Evolutionary conservation across 2,797 vertebrate species (phyloP).

Genomic region (Sardinella longiceps): DNA sequence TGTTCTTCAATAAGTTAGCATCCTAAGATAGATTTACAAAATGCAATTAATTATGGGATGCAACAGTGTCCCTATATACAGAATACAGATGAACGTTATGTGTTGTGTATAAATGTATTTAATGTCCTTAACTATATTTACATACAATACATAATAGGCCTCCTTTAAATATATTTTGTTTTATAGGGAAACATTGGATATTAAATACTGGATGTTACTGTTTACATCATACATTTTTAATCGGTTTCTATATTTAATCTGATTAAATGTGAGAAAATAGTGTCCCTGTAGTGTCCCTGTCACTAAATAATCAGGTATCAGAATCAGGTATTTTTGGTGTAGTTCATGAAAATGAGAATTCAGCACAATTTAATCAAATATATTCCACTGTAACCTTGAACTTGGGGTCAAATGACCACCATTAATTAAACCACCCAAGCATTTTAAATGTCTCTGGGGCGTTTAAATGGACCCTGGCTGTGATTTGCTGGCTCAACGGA

Average conservation of each 20-base stretch:
- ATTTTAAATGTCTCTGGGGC: conserved; percentile 4
- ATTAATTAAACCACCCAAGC: not conserved
- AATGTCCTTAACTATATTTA: too few species aligned
- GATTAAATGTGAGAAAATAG: too few species aligned
- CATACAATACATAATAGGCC: too few species aligned
- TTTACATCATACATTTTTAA: too few species aligned
- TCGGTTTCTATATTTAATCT: too few species aligned
- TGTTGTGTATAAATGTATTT: too few species aligned
- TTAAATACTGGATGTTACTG: too few species aligned
- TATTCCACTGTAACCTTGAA: not conserved
- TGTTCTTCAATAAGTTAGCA: not conserved
- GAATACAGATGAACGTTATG: too few species aligned
- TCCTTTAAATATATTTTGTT: too few species aligned
- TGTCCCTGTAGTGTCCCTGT: too few species aligned
- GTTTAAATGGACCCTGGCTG: not conserved
- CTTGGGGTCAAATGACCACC: not conserved
- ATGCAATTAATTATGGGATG: not conserved
- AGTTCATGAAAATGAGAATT: not conserved
- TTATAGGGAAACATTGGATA: too few species aligned
- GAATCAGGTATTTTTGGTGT: not conserved
- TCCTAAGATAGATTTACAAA: not conserved
- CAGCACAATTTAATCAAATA: not conserved
- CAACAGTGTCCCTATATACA: not conserved
- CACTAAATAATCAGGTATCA: too few species aligned
- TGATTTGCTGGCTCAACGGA: not conserved